phyloP scores from a whole-genome alignment of 2,888 invertebrate genomes.

The Vannuccia rotundouncinata region DNA sequence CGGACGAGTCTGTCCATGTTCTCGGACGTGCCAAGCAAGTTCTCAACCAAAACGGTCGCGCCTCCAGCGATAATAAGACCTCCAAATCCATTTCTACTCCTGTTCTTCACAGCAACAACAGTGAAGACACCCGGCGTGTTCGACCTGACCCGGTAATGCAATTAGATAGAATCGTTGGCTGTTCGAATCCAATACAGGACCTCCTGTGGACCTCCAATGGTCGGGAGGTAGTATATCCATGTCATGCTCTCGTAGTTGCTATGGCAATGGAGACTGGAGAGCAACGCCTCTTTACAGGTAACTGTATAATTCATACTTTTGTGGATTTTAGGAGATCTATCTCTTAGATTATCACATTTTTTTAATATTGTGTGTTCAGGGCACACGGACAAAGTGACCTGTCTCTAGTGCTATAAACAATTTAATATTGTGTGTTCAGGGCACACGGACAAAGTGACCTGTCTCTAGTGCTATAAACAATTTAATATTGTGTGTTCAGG shows the following conservation, averaged over 20 bases:
- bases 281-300: conserved; percentile 54
- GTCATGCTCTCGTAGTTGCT: conserved; percentile 53
- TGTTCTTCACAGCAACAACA: conserved; percentile 53
- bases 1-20: neutral
- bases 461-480: no score
- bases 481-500: no score
- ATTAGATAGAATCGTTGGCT: neutral
- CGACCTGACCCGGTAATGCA: conserved; percentile 45
- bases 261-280: conserved; percentile 52
- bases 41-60: neutral
- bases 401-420: no score
- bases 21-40: neutral
- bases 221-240: conserved; percentile 50
- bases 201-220: conserved; percentile 45
- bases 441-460: no score
- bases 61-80: neutral
- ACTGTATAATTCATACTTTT: no score
- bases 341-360: no score
- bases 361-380: no score
- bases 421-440: no score
- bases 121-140: conserved; percentile 53
- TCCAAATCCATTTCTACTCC: conserved; percentile 40
- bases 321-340: no score
- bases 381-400: no score
- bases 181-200: neutral